Base-by-base conservation (phyloP, 2,888 invertebrate genomes). In the Argyra leucocephala region DNA sequence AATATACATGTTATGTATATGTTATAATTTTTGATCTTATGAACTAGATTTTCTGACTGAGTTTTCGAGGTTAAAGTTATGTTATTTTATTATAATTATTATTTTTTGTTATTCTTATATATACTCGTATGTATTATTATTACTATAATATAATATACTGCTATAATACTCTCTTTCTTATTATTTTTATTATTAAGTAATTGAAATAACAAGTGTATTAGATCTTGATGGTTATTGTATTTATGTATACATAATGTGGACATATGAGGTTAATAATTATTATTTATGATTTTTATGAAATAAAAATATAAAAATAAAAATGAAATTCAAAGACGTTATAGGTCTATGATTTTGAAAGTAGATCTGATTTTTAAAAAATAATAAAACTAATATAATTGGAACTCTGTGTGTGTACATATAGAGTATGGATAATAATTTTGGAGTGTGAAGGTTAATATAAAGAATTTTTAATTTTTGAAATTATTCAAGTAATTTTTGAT, bases 1-100 rank as follows among this genome's bases (percentile, higher is more conserved):
- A 9, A 37, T 37, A 37, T 37, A 37, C 12, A 18, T 48, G 31
- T 31, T 18, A 48, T 48, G 48, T 48, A 15, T 15, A 15, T 48
- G 18, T 48, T 7, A 48, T 48, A 15, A 12, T 48, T 48, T 12
- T 12, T 12, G 48, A 48, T 37, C 37, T 37, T 15, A 37, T 48
- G 48, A 48, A 48, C 48, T 48, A 48, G 48, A 48, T 48, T 48
- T 48, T 48, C 48, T 48, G 48, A 48, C 48, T 48, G 48, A 48
- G 9, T 48, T 48, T 48, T 48, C 48, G 48, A 48, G 48, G 48
- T 48, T 48, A 48, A 48, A 18, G n/a, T 48, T 48, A 48, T 48
- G 48, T 48, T 18, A 48, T 48, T 48, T n/a, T 48, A 2, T 18
- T n/a, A 18, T 48, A 18, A 48, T 18, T 31, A 31, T 31, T 31